Evolutionary conservation across 2,888 invertebrate species (phyloP).

Genomic region (Drosophila yooni): DNA sequence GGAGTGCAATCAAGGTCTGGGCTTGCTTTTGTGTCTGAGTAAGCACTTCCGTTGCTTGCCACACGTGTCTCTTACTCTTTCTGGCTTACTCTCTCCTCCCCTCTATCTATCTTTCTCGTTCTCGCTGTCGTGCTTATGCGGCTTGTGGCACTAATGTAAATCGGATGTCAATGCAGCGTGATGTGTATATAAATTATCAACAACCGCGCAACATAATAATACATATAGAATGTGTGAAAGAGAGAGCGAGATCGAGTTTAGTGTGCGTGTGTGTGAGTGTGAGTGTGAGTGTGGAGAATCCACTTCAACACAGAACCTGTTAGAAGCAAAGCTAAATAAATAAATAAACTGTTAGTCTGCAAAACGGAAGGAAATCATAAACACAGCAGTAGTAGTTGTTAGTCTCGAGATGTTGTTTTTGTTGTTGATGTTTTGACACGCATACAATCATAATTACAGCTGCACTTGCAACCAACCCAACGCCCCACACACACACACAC

Average conservation of each 20-base stretch:
- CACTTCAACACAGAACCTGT: slow-evolving; percentile 69
- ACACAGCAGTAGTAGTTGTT: slow-evolving; percentile 58
- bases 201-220: slow-evolving; percentile 18
- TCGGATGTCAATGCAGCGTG: slow-evolving; percentile 83
- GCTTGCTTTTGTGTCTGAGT: slow-evolving; percentile 31
- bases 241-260: slow-evolving; percentile 20
- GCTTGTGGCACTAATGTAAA: slow-evolving; percentile 81
- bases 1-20: slow-evolving; percentile 40
- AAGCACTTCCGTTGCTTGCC: slow-evolving; percentile 66
- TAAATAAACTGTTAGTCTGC: slow-evolving; percentile 78
- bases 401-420: slow-evolving; percentile 17
- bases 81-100: slow-evolving; percentile 9
- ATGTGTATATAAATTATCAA: slow-evolving; percentile 82
- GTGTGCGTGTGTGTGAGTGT: background rate
- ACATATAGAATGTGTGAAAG: background rate
- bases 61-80: slow-evolving; percentile 49
- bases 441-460: slow-evolving; percentile 78
- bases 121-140: slow-evolving; percentile 15
- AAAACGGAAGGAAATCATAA: slow-evolving; percentile 84
- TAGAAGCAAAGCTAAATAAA: slow-evolving; percentile 68
- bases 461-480: slow-evolving; percentile 55
- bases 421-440: slow-evolving; percentile 74
- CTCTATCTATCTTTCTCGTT: background rate
- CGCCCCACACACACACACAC: slow-evolving; percentile 33
- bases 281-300: slow-evolving; percentile 22